phyloP scores from a whole-genome alignment of 2,888 invertebrate genomes.

The Lycaena phlaeas region DNA sequence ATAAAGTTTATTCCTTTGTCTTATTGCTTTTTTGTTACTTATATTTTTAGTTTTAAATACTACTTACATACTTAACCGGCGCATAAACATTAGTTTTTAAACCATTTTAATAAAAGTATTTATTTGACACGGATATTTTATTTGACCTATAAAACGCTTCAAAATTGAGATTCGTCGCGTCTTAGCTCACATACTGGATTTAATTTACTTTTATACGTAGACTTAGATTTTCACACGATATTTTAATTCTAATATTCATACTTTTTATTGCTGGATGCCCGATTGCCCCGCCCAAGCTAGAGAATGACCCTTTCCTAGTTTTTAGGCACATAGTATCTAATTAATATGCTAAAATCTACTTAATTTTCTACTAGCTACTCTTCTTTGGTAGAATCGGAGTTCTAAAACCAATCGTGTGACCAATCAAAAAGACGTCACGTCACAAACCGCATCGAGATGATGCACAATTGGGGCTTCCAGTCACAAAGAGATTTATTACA shows the following conservation, averaged over 20 bases:
- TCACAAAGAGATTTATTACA: constrained; percentile 2
- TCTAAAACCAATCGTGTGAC: constrained; percentile 40
- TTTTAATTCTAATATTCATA: constrained; percentile 42
- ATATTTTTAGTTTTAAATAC: constrained; percentile 54
- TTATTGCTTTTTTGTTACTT: constrained; percentile 61
- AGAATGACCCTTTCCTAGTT: constrained; percentile 62
- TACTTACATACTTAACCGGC: constrained; percentile 60
- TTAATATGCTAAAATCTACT: constrained; percentile 53
- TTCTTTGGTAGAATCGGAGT: constrained; percentile 47
- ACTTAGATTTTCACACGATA: constrained; percentile 56
- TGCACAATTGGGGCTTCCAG: constrained; percentile 4
- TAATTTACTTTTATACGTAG: constrained; percentile 35
- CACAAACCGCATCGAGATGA: constrained; percentile 5
- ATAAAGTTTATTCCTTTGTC: constrained; percentile 48
- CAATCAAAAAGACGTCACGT: neutral
- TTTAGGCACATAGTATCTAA: constrained; percentile 54
- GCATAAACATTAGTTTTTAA: constrained; percentile 53
- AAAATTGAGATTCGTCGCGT: constrained; percentile 26
- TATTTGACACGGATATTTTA: constrained; percentile 61
- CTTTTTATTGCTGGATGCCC: constrained; percentile 63
- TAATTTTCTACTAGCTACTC: constrained; percentile 34
- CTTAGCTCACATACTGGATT: constrained; percentile 70
- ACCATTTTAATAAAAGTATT: constrained; percentile 67
- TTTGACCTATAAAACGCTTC: constrained; percentile 33
- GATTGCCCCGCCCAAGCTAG: constrained; percentile 57